These are phyloP conservation scores for Clarias platycephalus DNA, from an alignment of 2,797 vertebrate genomes.

Conservation along the genomic window DNA sequence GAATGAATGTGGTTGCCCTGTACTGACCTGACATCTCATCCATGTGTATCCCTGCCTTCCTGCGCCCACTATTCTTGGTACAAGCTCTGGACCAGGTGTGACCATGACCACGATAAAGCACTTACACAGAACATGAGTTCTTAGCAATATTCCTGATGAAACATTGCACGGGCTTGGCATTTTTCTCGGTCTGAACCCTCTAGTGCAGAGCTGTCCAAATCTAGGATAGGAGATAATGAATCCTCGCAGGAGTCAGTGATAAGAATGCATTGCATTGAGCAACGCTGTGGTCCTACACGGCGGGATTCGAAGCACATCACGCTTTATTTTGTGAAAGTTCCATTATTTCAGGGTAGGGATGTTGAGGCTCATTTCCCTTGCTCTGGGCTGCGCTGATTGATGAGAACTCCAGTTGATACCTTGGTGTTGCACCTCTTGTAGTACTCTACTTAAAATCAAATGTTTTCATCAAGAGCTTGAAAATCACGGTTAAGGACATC, in stretches of 20 bases:
- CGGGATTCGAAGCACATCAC: neutral
- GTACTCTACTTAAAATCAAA: conserved; percentile 12
- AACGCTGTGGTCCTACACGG: neutral
- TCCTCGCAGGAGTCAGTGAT: neutral
- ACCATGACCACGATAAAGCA: neutral
- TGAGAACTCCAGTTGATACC: neutral
- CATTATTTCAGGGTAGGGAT: conserved; percentile 10
- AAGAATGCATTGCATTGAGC: neutral
- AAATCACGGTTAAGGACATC: neutral
- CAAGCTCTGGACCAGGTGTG: neutral
- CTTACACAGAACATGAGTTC: neutral
- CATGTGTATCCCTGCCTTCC: neutral
- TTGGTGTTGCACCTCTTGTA: neutral
- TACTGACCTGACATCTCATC: neutral
- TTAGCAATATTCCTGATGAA: neutral
- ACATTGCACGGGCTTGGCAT: neutral
- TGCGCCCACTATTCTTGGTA: too few relatives aligned
- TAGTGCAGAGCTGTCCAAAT: conserved; percentile 6
- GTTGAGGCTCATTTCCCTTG: conserved; percentile 11
- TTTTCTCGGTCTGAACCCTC: neutral
- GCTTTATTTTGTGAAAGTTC: neutral
- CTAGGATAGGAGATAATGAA: conserved; percentile 7
- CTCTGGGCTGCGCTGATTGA: conserved; percentile 11
- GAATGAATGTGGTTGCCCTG: neutral
- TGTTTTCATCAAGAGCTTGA: neutral